A percentile compares a stretch with the other conserved stretches of the same genome.
Evolutionary conservation across 2,113 vertebrate species (phyloP).

Genomic region (Riparia riparia): DNA sequence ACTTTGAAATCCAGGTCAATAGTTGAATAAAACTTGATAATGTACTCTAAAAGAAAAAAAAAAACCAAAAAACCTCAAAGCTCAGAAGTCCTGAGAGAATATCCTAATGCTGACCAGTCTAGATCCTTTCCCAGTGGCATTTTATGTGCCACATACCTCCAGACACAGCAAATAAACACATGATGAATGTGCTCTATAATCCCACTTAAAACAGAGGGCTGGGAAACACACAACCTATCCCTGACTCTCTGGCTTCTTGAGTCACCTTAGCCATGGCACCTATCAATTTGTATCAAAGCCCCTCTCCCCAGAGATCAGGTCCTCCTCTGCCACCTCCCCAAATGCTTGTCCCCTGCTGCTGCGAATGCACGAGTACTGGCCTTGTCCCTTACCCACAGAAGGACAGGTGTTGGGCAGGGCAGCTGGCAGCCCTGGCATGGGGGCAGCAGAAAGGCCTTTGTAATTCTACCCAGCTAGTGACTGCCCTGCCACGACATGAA

Average conservation of each 20-base stretch:
- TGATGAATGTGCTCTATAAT: neutral
- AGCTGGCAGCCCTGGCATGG: neutral
- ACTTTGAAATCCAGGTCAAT: neutral
- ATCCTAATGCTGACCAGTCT: neutral
- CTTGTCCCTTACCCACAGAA: neutral
- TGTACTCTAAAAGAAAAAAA: neutral
- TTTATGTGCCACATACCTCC: neutral
- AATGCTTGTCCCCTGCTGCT: neutral
- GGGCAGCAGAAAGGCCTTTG: neutral
- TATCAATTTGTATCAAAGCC: neutral
- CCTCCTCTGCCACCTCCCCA: neutral
- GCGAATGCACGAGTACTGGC: rapidly evolving
- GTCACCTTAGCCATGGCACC: neutral
- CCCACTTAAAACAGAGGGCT: neutral
- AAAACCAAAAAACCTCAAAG: neutral
- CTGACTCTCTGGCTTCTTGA: neutral
- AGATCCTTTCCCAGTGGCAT: neutral
- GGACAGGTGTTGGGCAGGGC: neutral
- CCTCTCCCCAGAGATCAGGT: neutral
- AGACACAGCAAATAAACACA: neutral
- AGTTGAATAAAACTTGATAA: neutral
- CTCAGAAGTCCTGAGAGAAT: neutral
- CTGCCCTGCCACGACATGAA: neutral
- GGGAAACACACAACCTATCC: neutral
- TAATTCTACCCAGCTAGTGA: constrained; percentile 6